These are phyloP conservation scores for Palloptera scutellata DNA, from an alignment of 2,888 invertebrate genomes.

Conservation along the genomic window DNA sequence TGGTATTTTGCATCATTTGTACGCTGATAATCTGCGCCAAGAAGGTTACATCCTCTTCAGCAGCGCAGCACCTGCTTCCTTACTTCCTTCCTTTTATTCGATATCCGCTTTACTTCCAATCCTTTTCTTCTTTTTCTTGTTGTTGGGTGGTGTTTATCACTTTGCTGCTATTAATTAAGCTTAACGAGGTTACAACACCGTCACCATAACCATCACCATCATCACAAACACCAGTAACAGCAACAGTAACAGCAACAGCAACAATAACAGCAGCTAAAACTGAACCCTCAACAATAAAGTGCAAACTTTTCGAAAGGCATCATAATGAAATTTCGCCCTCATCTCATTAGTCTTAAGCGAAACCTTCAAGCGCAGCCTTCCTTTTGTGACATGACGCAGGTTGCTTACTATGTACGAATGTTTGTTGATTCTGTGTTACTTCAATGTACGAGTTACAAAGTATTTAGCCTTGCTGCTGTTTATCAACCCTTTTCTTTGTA, in stretches of 20 bases:
- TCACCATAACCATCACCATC: constrained; percentile 46
- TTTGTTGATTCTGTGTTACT: too few relatives aligned
- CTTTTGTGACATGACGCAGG: background rate
- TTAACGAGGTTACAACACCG: constrained; percentile 65
- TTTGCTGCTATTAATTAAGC: constrained; percentile 65
- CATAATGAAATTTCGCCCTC: constrained; percentile 62
- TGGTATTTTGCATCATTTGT: constrained; percentile 3
- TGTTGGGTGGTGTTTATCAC: constrained; percentile 54
- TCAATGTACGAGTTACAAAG: constrained; percentile 35
- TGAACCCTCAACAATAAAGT: constrained; percentile 18
- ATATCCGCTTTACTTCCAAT: background rate
- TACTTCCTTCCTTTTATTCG: constrained; percentile 1
- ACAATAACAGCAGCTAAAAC: constrained; percentile 21
- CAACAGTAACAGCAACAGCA: constrained; percentile 24
- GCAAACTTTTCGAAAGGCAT: constrained; percentile 46
- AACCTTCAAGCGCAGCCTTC: constrained; percentile 14
- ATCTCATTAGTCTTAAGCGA: constrained; percentile 52
- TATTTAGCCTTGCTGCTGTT: constrained; percentile 41
- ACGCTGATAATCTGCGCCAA: constrained; percentile 44
- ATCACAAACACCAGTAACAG: constrained; percentile 35
- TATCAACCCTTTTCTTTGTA: constrained; percentile 25
- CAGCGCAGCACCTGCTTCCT: constrained; percentile 7
- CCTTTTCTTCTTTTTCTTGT: background rate
- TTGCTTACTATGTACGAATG: too few relatives aligned
- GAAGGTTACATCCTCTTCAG: constrained; percentile 2